A percentile compares a stretch with the other conserved stretches of the same genome.
Evolutionary conservation across 1,140 invertebrate species (phyloP).

Genomic region (Panagrolaimus sp.): DNA sequence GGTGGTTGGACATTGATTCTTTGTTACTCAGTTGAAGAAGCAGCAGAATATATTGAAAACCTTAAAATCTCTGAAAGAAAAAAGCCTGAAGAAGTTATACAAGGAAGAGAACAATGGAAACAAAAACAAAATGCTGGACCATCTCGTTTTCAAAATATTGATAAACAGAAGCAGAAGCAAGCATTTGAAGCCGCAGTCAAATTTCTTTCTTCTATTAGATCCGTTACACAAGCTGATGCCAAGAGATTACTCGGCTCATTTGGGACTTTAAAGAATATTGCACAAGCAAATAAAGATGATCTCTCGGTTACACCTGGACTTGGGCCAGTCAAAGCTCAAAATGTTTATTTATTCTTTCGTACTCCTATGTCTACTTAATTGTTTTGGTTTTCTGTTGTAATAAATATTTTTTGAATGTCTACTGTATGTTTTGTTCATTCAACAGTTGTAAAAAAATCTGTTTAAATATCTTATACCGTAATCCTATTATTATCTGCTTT

Average conservation of each 20-base stretch:
- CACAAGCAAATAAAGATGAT: conserved; percentile 39
- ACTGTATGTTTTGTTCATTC: too few relatives aligned
- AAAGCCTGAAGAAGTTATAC: conserved; percentile 29
- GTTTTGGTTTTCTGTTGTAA: too few relatives aligned
- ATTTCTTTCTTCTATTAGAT: conserved; percentile 40
- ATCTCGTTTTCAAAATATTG: too few relatives aligned
- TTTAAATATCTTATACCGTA: conserved; percentile 1
- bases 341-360: conserved; percentile 45
- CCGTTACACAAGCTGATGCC: conserved; percentile 36
- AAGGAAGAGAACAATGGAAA: conserved; percentile 29
- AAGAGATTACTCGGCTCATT: conserved; percentile 46
- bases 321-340: conserved; percentile 50
- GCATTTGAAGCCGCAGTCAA: conserved; percentile 39
- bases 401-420: too few relatives aligned
- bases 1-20: conserved; percentile 52
- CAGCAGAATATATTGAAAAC: conserved; percentile 57
- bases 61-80: conserved; percentile 52
- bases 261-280: conserved; percentile 42
- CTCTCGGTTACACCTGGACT: conserved; percentile 46
- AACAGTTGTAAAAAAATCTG: too few relatives aligned
- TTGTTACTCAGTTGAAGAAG: conserved; percentile 57
- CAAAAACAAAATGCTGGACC: conserved; percentile 7
- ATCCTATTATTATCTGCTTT: not conserved
- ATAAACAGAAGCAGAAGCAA: too few relatives aligned
- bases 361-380: conserved; percentile 32